Evolutionary conservation across 2,888 invertebrate genomes (phyloP), one percentile per base, ranked within the genome.

Genomic region (Epirrita christyi): DNA sequence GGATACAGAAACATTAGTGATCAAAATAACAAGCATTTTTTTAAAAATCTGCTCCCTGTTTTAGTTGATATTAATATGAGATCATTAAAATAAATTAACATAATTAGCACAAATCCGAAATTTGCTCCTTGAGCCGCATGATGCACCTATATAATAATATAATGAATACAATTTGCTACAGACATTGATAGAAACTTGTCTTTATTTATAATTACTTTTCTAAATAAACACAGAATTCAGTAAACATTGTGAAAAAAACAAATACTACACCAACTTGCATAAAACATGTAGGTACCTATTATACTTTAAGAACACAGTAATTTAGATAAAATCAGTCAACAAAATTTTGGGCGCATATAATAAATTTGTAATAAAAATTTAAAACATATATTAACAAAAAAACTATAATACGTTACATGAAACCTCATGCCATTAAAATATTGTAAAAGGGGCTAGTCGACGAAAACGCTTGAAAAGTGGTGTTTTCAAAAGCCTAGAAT

Each of bases 61-160:
- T 67, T 68, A 66, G 71, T 76, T 76, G 64, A 68, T 71, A 56
- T 43, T n/a, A 59, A 70, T 68, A 80, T 87, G 88, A 88, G 88
- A 88, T 88, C 88, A 86, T 80, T 80, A 75, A 59, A 61, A 59
- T 63, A 60, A 55, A 62, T 59, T 73, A 76, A 75, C 64, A 72
- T 63, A 63, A 70, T 68, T 68, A 77, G 70, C 69, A 75, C 70
- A 68, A 63, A 64, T 66, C 68, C 64, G 74, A 75, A 78, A 75
- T 61, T 67, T 58, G 84, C 84, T 85, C 85, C 80, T 72, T 68
- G 85, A 84, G 85, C 83, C 58, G 59, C 50, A n/a, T 55, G 55
- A 71, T 58, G 63, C 66, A 63, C 62, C 67, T 72, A 75, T 47
- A 60, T 59, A n/a, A n/a, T n/a, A n/a, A n/a, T n/a, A n/a, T n/a